Evolutionary conservation across 2,888 invertebrate species (phyloP).

Genomic region (Drosophila algonquin): DNA sequence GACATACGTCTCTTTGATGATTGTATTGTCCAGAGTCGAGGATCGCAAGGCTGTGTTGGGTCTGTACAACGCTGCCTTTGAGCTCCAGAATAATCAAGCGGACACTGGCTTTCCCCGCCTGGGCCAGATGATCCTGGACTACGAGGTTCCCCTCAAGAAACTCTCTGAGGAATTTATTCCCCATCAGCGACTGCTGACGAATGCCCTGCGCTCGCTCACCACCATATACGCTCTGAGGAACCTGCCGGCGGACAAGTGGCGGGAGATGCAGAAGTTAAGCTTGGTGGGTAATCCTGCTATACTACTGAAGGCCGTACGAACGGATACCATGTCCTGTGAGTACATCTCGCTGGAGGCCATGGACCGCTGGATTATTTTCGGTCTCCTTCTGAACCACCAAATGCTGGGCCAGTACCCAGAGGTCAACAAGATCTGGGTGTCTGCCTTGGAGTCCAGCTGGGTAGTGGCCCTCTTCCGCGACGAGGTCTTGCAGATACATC

Average conservation of each 20-base stretch:
- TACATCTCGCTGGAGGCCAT: constrained; percentile 97
- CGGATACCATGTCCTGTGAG: constrained; percentile 98
- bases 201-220: constrained; percentile 94
- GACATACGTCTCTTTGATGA: constrained; percentile 97
- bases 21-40: constrained; percentile 98
- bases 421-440: constrained; percentile 95
- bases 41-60: constrained; percentile 98
- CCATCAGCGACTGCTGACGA: constrained; percentile 93
- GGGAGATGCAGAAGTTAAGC: constrained; percentile 95
- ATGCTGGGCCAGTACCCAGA: constrained; percentile 92
- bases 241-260: constrained; percentile 96
- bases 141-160: constrained; percentile 97
- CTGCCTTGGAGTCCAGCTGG: constrained; percentile 96
- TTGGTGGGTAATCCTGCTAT: constrained; percentile 97
- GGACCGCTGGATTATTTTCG: constrained; percentile 99
- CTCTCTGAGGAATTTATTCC: constrained; percentile 98
- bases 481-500: constrained; percentile 98
- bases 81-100: constrained; percentile 95
- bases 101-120: constrained; percentile 97
- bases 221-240: constrained; percentile 95
- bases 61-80: constrained; percentile 98
- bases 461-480: constrained; percentile 97
- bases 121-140: constrained; percentile 99
- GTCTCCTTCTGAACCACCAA: constrained; percentile 95
- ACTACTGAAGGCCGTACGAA: constrained; percentile 96